These are phyloP conservation scores for Lethenteron reissneri DNA, from an alignment of 2,113 vertebrate genomes.

Conservation along the genomic window DNA sequence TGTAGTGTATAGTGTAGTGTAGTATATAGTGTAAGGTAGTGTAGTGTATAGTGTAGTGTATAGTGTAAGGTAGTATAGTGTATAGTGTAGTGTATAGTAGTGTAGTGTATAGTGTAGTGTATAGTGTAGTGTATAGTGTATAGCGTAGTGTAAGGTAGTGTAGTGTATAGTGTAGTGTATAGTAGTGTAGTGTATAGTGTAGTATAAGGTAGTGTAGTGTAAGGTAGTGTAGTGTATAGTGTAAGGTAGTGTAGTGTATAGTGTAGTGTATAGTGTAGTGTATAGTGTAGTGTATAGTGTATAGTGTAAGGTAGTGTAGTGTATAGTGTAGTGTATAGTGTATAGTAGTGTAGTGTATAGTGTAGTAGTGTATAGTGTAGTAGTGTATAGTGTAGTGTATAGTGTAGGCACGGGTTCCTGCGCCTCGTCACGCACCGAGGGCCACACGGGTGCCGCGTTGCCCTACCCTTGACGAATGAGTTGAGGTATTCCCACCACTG, in stretches of 20 bases:
- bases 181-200: not conserved
- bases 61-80: too few relatives aligned
- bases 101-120: too few relatives aligned
- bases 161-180: too few relatives aligned
- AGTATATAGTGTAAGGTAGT: slow-evolving; percentile 5
- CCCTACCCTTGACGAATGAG: slow-evolving; percentile 1
- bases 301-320: slow-evolving; percentile 3
- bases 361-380: not conserved
- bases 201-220: not conserved
- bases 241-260: not conserved
- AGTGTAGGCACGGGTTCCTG: slow-evolving; percentile 5
- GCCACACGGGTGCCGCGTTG: too few relatives aligned
- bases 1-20: slow-evolving; percentile 8
- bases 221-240: slow-evolving; percentile 6
- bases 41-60: too few relatives aligned
- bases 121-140: too few relatives aligned
- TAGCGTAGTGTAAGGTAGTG: too few relatives aligned
- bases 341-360: too few relatives aligned
- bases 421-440: not conserved
- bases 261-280: not conserved
- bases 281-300: slow-evolving; percentile 9
- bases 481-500: slow-evolving; percentile 17
- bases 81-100: too few relatives aligned
- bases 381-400: slow-evolving; percentile 8
- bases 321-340: too few relatives aligned